phyloP scores from a whole-genome alignment of 2,113 vertebrate species.

The Lasiurus cinereus region DNA sequence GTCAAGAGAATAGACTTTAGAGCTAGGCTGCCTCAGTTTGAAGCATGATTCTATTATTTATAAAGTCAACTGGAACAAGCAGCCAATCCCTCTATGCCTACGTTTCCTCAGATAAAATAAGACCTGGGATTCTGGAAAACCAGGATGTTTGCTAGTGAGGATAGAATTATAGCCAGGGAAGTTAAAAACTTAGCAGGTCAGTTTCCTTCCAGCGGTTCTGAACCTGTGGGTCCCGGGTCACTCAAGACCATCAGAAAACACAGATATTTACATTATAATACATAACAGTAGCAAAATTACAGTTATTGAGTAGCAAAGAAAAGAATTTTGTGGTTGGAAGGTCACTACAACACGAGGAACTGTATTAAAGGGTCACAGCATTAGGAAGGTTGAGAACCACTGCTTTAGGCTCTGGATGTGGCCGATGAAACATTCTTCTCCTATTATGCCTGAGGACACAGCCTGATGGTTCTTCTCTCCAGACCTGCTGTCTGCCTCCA shows the following conservation, averaged over 20 bases:
- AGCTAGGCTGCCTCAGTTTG: not conserved
- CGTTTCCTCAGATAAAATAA: not conserved
- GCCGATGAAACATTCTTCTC: not conserved
- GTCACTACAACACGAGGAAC: too few relatives aligned
- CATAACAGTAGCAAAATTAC: too few relatives aligned
- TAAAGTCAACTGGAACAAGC: not conserved
- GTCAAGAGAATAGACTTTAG: not conserved
- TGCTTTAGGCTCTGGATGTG: not conserved
- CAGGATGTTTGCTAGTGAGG: constrained; percentile 15
- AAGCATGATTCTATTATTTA: not conserved
- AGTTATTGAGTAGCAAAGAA: too few relatives aligned
- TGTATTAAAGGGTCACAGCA: too few relatives aligned
- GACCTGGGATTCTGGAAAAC: not conserved
- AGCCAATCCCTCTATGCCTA: not conserved
- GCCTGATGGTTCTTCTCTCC: not conserved
- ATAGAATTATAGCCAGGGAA: not conserved
- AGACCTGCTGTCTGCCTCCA: not conserved
- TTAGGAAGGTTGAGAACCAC: too few relatives aligned
- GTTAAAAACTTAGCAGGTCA: not conserved
- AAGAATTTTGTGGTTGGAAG: too few relatives aligned
- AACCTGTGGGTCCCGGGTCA: too few relatives aligned
- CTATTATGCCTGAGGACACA: not conserved
- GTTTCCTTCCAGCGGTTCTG: not conserved
- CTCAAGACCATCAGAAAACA: too few relatives aligned
- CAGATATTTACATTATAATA: too few relatives aligned